Base-by-base conservation (phyloP, 2,113 vertebrate species). In the Ibidorhyncha struthersii region DNA sequence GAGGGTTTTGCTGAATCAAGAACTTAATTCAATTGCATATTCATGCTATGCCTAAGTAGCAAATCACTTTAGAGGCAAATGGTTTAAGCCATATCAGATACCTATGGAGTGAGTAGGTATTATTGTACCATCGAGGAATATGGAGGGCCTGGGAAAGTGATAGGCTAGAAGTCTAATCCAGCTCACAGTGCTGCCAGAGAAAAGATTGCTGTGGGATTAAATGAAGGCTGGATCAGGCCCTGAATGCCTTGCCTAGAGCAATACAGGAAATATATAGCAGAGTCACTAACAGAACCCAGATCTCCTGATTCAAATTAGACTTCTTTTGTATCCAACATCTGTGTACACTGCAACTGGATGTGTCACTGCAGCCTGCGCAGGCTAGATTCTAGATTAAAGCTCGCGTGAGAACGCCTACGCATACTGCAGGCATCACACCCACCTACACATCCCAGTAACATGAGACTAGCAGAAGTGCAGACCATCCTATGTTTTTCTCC, bases 211-310 rank as follows among this genome's bases (percentile, higher is more conserved):
- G 21, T 72, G 72, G 91, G 93, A 43, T 96, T 91, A 76, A 89
- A 82, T 32, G 41, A 65, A 78, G 36, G 12, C 89, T 92, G 69
- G 56, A 84, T 93, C 86, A 85, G 89, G 53, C 81, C 82, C 80
- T 32, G 49, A 89, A 73, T 43, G 45, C 30, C 62, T 96, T 96
- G 74, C 79, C 62, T 80, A 94, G 32, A 88, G 89, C 92, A 59
- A 91, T 38, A 94, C 85, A 96, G 92, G 56, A 94, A 95, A 80
- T 94, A 95, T 52, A 56, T 56, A 65, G 16, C 47, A 89, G 79
- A 96, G 71, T 43, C 38, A 82, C n/a, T 95, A 92, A 97, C 95
- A 88, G 84, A 96, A 89, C 80, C 72, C 90, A 97, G 95, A 92
- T 96, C 78, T 90, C 61, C 82, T 41, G 85, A 66, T 67, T 82